These are phyloP conservation scores for Garra rufa DNA, from an alignment of 2,113 vertebrate genomes.

Conservation along the genomic window DNA sequence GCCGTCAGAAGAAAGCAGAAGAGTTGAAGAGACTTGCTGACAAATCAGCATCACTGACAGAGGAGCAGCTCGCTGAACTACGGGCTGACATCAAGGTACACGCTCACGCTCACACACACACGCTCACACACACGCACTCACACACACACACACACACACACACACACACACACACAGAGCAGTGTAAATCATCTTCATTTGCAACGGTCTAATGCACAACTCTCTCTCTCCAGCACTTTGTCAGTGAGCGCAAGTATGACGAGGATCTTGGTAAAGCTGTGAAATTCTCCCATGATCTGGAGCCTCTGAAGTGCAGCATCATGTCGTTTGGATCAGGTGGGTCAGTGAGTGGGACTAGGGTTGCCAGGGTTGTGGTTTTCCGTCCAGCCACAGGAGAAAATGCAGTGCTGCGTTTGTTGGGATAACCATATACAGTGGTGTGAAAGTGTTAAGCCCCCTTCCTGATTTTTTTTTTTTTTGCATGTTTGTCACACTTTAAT, in stretches of 20 bases:
- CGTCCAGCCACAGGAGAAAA: neutral
- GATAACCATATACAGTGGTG: too few species aligned
- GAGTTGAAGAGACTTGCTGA: slow-evolving; percentile 88
- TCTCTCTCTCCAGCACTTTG: slow-evolving; percentile 84
- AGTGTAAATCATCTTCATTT: neutral
- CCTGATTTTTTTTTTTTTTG: too few species aligned
- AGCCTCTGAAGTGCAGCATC: slow-evolving; percentile 85
- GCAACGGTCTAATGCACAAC: neutral
- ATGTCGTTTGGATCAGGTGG: slow-evolving; percentile 89
- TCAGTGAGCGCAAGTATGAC: slow-evolving; percentile 95
- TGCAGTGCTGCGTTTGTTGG: too few species aligned
- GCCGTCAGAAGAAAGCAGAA: slow-evolving; percentile 89
- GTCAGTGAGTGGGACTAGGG: neutral
- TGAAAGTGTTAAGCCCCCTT: too few species aligned
- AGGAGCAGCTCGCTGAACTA: slow-evolving; percentile 90
- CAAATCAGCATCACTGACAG: slow-evolving; percentile 87
- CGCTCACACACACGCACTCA: too few species aligned
- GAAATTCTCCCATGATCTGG: slow-evolving; percentile 88
- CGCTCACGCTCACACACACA: neutral
- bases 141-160: neutral
- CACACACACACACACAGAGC: neutral
- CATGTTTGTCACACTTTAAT: too few species aligned
- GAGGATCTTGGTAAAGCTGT: slow-evolving; percentile 92
- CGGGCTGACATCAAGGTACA: slow-evolving; percentile 91
- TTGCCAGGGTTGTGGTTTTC: too few species aligned